Evolutionary conservation across 1,140 invertebrate genomes (phyloP).

Genomic region (Magallana ariakensis): DNA sequence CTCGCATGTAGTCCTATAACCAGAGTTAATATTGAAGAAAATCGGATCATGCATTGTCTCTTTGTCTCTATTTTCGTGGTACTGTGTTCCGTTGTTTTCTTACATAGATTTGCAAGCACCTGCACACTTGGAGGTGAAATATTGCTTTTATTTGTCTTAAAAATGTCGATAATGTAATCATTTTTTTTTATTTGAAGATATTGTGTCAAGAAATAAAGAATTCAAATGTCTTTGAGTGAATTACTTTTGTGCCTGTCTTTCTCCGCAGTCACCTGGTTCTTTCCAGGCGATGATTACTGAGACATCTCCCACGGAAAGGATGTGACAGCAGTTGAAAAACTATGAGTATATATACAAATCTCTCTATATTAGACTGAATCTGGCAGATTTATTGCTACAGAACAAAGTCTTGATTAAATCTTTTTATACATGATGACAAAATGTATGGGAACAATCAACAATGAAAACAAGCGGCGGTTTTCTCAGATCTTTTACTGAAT

Average conservation of each 20-base stretch:
- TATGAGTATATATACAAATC: too few species aligned
- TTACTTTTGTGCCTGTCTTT: not conserved
- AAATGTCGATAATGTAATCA: not conserved
- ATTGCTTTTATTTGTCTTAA: not conserved
- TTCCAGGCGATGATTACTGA: not conserved
- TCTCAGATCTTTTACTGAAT: too few species aligned
- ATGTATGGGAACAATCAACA: too few species aligned
- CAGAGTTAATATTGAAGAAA: not conserved
- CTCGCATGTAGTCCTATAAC: not conserved
- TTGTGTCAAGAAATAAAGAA: constrained; percentile 6
- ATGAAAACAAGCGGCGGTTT: too few species aligned
- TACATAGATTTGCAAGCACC: not conserved
- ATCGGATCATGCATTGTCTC: not conserved
- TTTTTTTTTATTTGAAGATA: not conserved
- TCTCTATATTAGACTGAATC: too few species aligned
- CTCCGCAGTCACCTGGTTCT: not conserved
- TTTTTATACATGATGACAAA: too few species aligned
- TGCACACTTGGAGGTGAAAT: not conserved
- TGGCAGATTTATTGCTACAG: too few species aligned
- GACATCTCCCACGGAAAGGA: not conserved
- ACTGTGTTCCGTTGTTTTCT: not conserved
- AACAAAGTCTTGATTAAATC: too few species aligned
- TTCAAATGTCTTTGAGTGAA: not conserved
- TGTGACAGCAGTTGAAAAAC: not conserved
- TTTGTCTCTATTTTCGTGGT: not conserved